Percentiles rank a stretch among this genome's conserved stretches.
phyloP scores from a whole-genome alignment of 2,113 vertebrate species.

The Cottus gobio region DNA sequence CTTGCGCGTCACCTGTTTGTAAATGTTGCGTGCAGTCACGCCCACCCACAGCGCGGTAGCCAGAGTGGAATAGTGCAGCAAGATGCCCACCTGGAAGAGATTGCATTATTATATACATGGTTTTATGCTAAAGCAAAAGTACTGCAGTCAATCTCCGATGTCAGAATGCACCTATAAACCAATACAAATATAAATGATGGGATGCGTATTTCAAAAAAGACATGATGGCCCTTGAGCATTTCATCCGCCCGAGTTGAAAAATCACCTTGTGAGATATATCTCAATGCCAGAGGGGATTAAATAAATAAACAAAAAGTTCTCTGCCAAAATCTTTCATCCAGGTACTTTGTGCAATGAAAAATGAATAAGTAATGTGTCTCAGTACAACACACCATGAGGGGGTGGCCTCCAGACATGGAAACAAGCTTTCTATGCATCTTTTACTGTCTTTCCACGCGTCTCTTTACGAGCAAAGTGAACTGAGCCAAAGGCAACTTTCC shows the following conservation, averaged over 20 bases:
- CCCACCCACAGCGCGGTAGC: conserved; percentile 95
- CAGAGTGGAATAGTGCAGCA: conserved; percentile 97
- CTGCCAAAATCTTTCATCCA: conserved; percentile 8
- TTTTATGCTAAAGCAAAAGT: not conserved
- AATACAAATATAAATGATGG: too few relatives aligned
- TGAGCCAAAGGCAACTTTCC: conserved; percentile 39
- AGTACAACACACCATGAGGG: conserved; percentile 13
- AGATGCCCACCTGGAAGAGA: conserved; percentile 90
- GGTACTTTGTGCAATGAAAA: conserved; percentile 27
- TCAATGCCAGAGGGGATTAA: conserved; percentile 9
- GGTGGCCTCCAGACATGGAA: conserved; percentile 42
- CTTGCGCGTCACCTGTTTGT: conserved; percentile 97
- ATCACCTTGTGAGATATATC: not conserved
- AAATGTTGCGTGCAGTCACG: conserved; percentile 97
- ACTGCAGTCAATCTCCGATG: not conserved
- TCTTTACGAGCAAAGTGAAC: conserved; percentile 17
- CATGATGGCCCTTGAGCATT: conserved; percentile 6
- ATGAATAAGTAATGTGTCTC: conserved; percentile 38
- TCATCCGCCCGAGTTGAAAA: conserved; percentile 2
- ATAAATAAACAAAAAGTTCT: conserved; percentile 31
- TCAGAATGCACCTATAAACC: too few relatives aligned
- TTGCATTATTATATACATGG: not conserved
- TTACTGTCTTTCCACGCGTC: conserved; percentile 27
- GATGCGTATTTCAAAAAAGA: not conserved
- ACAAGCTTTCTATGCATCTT: conserved; percentile 26